Evolutionary conservation across 2,888 invertebrate species (phyloP).

Genomic region (Noctua pronuba): DNA sequence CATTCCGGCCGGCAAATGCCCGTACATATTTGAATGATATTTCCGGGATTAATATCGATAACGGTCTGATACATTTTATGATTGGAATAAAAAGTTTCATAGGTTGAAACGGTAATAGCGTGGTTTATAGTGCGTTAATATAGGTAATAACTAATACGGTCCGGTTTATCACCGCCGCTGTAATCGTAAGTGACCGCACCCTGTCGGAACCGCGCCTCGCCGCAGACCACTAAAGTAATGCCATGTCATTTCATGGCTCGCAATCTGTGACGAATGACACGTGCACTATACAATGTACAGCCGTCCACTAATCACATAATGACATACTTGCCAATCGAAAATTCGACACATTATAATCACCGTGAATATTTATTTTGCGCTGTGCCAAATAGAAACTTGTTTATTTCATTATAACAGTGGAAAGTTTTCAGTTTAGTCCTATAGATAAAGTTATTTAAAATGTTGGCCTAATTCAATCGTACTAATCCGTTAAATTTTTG

Average conservation of each 20-base stretch:
- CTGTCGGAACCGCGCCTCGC: slow-evolving; percentile 78
- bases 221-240: slow-evolving; percentile 81
- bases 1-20: slow-evolving; percentile 47
- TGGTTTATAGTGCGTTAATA: slow-evolving; percentile 69
- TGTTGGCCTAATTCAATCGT: slow-evolving; percentile 7
- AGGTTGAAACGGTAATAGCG: slow-evolving; percentile 44
- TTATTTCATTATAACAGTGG: slow-evolving; percentile 7
- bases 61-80: slow-evolving; percentile 65
- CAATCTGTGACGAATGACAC: slow-evolving; percentile 84
- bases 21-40: slow-evolving; percentile 65
- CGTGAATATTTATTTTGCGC: not conserved
- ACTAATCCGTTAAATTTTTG: not conserved
- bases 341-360: slow-evolving; percentile 34
- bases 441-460: slow-evolving; percentile 20
- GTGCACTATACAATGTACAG: slow-evolving; percentile 67
- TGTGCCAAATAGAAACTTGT: slow-evolving; percentile 11
- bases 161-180: slow-evolving; percentile 71
- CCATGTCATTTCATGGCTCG: slow-evolving; percentile 81
- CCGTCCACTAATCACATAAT: slow-evolving; percentile 51
- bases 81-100: slow-evolving; percentile 64
- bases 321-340: slow-evolving; percentile 33
- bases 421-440: slow-evolving; percentile 7
- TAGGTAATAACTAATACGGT: slow-evolving; percentile 74
- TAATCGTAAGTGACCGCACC: slow-evolving; percentile 83
- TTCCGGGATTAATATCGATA: slow-evolving; percentile 63